A percentile compares a stretch with the other conserved stretches of the same genome.
Evolutionary conservation across 1,140 invertebrate species (phyloP).

Genomic region (Triops cancriformis): DNA sequence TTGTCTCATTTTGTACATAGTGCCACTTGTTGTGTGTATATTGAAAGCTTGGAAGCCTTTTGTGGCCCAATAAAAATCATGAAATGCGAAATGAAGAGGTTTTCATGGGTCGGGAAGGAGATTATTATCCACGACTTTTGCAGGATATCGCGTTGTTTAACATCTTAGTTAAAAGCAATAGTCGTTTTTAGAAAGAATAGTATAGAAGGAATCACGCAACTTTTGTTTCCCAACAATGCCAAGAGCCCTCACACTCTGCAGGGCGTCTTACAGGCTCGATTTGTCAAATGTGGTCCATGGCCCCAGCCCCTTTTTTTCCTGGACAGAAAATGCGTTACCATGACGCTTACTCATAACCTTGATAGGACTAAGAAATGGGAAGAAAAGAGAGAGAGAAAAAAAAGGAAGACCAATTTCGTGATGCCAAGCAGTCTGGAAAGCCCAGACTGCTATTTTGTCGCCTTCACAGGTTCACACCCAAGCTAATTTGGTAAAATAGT

Average conservation of each 20-base stretch:
- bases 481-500: neutral
- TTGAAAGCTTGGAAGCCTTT: too few relatives aligned
- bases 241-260: neutral
- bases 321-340: too few relatives aligned
- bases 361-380: too few relatives aligned
- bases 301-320: neutral
- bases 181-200: neutral
- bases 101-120: too few relatives aligned
- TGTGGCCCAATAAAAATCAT: too few relatives aligned
- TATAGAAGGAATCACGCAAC: neutral
- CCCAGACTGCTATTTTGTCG: neutral
- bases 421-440: conserved; percentile 9
- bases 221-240: conserved; percentile 3
- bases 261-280: neutral
- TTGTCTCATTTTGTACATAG: too few relatives aligned
- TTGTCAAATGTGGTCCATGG: neutral
- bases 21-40: too few relatives aligned
- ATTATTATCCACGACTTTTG: too few relatives aligned
- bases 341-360: too few relatives aligned
- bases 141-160: too few relatives aligned
- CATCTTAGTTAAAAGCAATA: neutral
- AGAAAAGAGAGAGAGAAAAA: neutral
- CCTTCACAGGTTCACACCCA: neutral
- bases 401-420: neutral
- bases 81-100: too few relatives aligned